Evolutionary conservation across 2,888 invertebrate species (phyloP).

Genomic region (Plemyria rubiginata): DNA sequence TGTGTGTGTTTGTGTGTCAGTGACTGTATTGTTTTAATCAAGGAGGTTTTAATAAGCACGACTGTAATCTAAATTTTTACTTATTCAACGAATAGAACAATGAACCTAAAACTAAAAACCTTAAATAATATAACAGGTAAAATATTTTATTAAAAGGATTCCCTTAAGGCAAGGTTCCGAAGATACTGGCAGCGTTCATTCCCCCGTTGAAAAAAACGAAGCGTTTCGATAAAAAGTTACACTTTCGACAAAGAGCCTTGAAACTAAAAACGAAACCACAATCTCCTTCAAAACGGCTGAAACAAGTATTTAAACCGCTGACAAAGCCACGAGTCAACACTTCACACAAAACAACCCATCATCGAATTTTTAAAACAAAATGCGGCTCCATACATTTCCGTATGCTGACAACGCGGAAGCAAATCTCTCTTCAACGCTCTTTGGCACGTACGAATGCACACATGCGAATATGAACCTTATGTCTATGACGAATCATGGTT

Average conservation of each 20-base stretch:
- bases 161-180: too few species aligned
- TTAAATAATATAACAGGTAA: too few species aligned
- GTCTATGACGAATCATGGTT: neutral
- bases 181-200: too few species aligned
- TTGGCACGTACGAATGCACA: conserved; percentile 45
- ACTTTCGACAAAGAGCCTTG: neutral
- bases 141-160: too few species aligned
- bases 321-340: conserved; percentile 12
- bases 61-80: too few species aligned
- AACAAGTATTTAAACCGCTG: neutral
- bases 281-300: neutral
- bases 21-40: too few species aligned
- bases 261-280: neutral
- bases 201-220: too few species aligned
- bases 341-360: conserved; percentile 21
- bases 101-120: too few species aligned
- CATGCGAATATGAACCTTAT: conserved; percentile 7
- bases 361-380: conserved; percentile 23
- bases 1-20: too few species aligned
- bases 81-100: too few species aligned
- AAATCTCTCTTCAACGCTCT: conserved; percentile 41
- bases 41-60: too few species aligned
- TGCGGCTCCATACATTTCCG: conserved; percentile 39
- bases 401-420: conserved; percentile 52
- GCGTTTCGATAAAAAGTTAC: too few species aligned